Conservation (phyloP, 2,797 vertebrate genomes). For the Peromyscus attwateri region DNA sequence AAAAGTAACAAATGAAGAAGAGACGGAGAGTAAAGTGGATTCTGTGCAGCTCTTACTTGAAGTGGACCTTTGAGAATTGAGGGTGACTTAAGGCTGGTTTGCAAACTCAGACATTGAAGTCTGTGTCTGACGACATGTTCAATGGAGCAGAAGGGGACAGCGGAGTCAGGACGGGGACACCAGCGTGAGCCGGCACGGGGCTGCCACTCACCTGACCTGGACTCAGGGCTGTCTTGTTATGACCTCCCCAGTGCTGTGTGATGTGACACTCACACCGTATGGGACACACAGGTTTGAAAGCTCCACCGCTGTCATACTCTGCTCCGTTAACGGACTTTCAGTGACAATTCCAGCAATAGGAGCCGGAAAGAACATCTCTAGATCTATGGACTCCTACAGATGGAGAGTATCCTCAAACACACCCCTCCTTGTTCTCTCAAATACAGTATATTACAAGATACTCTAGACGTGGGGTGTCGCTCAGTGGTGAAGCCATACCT, state of each 20-base stretch:
- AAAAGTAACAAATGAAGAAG: slow-evolving; percentile 35
- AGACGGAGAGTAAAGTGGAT: not conserved
- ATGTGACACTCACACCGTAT: not conserved
- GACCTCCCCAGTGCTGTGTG: too few species aligned
- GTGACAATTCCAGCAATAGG: not conserved
- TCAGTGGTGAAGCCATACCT: not conserved
- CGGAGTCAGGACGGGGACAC: not conserved
- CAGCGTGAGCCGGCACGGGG: not conserved
- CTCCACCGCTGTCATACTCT: not conserved
- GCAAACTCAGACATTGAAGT: slow-evolving; percentile 10
- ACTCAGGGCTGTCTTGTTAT: not conserved
- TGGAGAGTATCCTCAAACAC: not conserved
- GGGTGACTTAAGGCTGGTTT: slow-evolving; percentile 42
- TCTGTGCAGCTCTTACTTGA: slow-evolving; percentile 40
- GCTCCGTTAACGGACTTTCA: not conserved
- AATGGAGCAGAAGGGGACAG: too few species aligned
- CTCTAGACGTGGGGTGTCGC: not conserved
- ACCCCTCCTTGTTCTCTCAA: not conserved
- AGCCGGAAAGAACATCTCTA: slow-evolving; percentile 30
- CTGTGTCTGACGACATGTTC: not conserved
- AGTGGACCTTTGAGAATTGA: slow-evolving; percentile 55
- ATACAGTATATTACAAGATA: slow-evolving; percentile 29
- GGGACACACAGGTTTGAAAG: not conserved
- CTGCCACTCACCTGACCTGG: not conserved
- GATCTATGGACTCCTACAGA: not conserved